Evolutionary conservation across 2,888 invertebrate species (phyloP).

Genomic region (Polylopha cassiicola): DNA sequence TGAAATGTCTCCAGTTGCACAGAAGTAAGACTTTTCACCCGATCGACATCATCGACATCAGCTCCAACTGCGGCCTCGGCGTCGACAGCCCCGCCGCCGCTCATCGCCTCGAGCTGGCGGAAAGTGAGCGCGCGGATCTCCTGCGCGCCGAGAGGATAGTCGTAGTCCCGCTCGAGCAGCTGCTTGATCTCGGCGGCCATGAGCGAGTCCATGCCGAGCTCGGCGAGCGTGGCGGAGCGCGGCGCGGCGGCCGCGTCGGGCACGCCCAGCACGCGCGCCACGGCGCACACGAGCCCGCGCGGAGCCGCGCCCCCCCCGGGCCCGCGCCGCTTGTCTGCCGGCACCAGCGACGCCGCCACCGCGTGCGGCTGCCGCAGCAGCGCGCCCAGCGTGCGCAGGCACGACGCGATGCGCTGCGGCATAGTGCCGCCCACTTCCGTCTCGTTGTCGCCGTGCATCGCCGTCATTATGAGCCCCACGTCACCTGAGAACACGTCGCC

Average conservation of each 20-base stretch:
- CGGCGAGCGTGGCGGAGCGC: conserved; percentile 87
- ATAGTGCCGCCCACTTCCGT: conserved; percentile 96
- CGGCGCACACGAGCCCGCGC: conserved; percentile 82
- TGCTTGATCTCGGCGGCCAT: conserved; percentile 99
- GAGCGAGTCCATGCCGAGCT: conserved; percentile 98
- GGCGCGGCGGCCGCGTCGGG: conserved; percentile 89
- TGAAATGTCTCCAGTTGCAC: conserved; percentile 60
- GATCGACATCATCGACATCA: conserved; percentile 37
- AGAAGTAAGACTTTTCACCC: conserved; percentile 52
- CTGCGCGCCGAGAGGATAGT: conserved; percentile 92
- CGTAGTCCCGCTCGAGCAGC: conserved; percentile 93
- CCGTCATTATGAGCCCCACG: conserved; percentile 94
- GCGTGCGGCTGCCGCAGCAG: conserved; percentile 94
- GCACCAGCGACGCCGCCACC: conserved; percentile 88
- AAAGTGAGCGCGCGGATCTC: conserved; percentile 93
- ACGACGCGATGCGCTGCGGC: conserved; percentile 97
- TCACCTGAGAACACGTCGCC: conserved; percentile 77
- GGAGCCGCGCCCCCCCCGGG: conserved; percentile 73
- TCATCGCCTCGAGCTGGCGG: conserved; percentile 81
- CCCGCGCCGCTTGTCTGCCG: conserved; percentile 88
- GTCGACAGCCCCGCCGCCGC: conserved; percentile 47
- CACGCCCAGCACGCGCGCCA: conserved; percentile 93
- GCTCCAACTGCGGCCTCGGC: no score
- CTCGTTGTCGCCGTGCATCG: conserved; percentile 91
- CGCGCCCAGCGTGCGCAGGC: conserved; percentile 90